Evolutionary conservation across 2,888 invertebrate genomes (phyloP).

Genomic region (Diplolepis rosae): DNA sequence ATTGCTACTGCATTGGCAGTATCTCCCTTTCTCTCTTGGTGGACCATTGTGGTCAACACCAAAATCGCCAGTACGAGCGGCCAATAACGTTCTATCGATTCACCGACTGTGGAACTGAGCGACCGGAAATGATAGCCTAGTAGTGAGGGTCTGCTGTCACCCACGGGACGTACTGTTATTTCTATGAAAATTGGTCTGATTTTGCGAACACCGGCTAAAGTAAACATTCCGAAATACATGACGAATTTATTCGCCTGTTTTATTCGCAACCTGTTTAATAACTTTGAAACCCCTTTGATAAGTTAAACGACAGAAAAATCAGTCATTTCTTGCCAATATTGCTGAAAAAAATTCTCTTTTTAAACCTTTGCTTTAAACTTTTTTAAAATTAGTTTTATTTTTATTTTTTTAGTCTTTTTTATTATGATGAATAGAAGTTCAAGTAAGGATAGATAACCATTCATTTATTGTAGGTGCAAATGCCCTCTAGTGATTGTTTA

Average conservation of each 20-base stretch:
- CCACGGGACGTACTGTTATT: slow-evolving; percentile 30
- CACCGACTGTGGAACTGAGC: slow-evolving; percentile 38
- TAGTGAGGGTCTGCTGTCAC: slow-evolving; percentile 38
- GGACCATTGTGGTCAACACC: slow-evolving; percentile 37
- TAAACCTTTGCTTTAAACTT: too few relatives aligned
- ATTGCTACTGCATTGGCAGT: slow-evolving; percentile 7
- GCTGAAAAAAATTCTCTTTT: not conserved
- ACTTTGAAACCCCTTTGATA: slow-evolving; percentile 10
- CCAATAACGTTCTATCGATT: slow-evolving; percentile 42
- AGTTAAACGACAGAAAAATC: slow-evolving; percentile 4
- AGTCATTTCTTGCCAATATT: slow-evolving; percentile 5
- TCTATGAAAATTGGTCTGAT: slow-evolving; percentile 29
- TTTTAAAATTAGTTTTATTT: too few relatives aligned
- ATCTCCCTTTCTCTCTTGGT: slow-evolving; percentile 33
- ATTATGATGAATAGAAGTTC: too few relatives aligned
- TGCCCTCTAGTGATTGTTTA: slow-evolving; percentile 35
- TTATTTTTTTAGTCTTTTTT: too few relatives aligned
- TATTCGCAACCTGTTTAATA: slow-evolving; percentile 12
- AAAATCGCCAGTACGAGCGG: slow-evolving; percentile 39
- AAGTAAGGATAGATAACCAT: not conserved
- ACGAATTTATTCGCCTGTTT: slow-evolving; percentile 15
- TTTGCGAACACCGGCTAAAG: slow-evolving; percentile 17
- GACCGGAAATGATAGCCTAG: slow-evolving; percentile 37
- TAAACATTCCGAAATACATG: slow-evolving; percentile 23
- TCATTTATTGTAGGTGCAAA: not conserved